Evolutionary conservation across 1,140 invertebrate genomes (phyloP), one percentile per base, ranked within the genome.

Genomic region (Drosophila ambigua): DNA sequence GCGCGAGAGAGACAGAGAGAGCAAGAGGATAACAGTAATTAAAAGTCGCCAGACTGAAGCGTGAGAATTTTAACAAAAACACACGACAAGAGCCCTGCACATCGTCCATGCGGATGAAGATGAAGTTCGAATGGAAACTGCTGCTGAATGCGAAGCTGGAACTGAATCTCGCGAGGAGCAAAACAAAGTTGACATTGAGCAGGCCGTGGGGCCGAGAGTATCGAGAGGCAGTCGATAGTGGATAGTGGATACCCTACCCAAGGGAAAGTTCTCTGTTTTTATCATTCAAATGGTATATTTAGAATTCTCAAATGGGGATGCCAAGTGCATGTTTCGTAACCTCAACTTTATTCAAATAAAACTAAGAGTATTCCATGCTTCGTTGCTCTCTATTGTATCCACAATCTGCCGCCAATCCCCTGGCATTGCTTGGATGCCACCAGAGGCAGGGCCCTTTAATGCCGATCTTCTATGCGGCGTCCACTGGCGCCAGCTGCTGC

Each of bases 61-160:
- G 83, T 87, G 82, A 87, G 83, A 87, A 88, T 83, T 83, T 87
- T 52, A 72, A 72, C 75, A 83, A 88, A 83, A 87, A 83, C 59
- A 16, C 59, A 35, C 31, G 46, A 49, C 26, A 59, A 16, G 20
- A 20, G 20, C 20, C 20, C 20, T 59, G 35, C 31, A 2, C 8
- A 35, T 9, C 31, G 4, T 11, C 8, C 8, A 35, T 8, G 31
- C 4, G 31, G 28, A 8, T 9, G 28, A 11, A 35, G 31, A 3
- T 20, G 20, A 20, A 20, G 20, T 2, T 20, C 20, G 20, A 20
- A 20, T 20, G 20, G 31, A 35, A 35, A 35, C 31, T 35, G 31
- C 9, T 11, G 31, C 31, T 45, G 8, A 45, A 45, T 6, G 13
- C 15, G 43, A 44, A 44, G 43, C 15, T 15, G 13, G 2, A 4